phyloP scores from a whole-genome alignment of 2,888 invertebrate species.

The Megamerina dolium region DNA sequence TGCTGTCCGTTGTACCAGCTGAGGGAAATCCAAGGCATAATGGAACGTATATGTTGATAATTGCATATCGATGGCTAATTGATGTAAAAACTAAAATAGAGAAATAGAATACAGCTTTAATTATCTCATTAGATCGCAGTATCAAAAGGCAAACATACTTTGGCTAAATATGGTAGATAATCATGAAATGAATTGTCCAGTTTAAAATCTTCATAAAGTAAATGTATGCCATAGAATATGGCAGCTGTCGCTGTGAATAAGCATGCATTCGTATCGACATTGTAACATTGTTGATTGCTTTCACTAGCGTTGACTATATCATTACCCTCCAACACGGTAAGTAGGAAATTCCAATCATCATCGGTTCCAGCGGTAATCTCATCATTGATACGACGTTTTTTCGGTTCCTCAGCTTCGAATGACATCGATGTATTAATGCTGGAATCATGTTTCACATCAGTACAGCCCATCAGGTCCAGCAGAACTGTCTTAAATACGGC shows the following conservation, averaged over 20 bases:
- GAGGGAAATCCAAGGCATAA: constrained; percentile 83
- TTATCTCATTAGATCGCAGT: background rate
- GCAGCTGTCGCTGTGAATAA: constrained; percentile 69
- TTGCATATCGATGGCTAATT: constrained; percentile 69
- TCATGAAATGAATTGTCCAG: constrained; percentile 65
- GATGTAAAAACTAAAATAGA: constrained; percentile 58
- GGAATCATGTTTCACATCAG: constrained; percentile 28
- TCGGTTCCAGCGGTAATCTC: constrained; percentile 62
- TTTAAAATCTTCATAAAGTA: constrained; percentile 88
- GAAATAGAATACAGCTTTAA: background rate
- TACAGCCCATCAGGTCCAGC: constrained; percentile 46
- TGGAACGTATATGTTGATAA: constrained; percentile 66
- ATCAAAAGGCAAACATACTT: constrained; percentile 29
- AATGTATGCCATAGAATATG: constrained; percentile 74
- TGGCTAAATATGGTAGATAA: constrained; percentile 62
- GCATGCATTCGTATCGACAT: constrained; percentile 53
- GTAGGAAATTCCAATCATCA: constrained; percentile 72
- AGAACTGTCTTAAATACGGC: constrained; percentile 62
- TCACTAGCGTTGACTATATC: constrained; percentile 14
- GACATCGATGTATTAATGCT: constrained; percentile 49
- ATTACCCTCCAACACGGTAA: constrained; percentile 31
- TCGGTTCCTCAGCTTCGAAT: constrained; percentile 56
- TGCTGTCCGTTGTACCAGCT: constrained; percentile 48
- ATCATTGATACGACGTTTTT: constrained; percentile 62
- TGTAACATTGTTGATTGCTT: constrained; percentile 16